A percentile compares a stretch with the other conserved stretches of the same genome.
Evolutionary conservation across 2,113 vertebrate genomes (phyloP).

Genomic region (Aleadryas rufinucha): DNA sequence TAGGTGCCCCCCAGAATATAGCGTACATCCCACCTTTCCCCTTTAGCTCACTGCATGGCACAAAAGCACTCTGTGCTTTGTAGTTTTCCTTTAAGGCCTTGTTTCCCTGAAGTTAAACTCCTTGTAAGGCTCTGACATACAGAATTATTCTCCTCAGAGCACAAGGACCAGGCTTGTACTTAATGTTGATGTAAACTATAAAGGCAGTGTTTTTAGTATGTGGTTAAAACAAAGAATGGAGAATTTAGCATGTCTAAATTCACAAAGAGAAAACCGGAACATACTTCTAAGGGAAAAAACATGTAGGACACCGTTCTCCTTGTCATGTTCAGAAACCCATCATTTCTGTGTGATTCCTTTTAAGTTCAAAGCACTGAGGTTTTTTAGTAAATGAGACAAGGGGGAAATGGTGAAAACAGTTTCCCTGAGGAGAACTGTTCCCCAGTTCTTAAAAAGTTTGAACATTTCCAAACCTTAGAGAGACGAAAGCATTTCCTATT

Average conservation of each 20-base stretch:
- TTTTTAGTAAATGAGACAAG: constrained; percentile 40
- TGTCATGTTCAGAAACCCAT: not conserved
- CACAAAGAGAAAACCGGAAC: not conserved
- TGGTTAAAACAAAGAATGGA: not conserved
- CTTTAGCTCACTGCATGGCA: not conserved
- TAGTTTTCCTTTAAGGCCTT: not conserved
- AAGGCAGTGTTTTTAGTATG: not conserved
- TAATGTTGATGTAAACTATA: not conserved
- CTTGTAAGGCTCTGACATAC: not conserved
- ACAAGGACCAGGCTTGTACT: not conserved
- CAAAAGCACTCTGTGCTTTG: not conserved
- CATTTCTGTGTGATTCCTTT: not conserved
- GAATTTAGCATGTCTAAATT: not conserved
- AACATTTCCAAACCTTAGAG: not conserved
- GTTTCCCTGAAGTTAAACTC: not conserved
- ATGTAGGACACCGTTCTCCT: not conserved
- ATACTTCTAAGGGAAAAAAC: not conserved
- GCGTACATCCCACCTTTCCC: not conserved
- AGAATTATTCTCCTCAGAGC: not conserved
- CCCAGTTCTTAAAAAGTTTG: not conserved
- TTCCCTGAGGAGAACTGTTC: constrained; percentile 33
- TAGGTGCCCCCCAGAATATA: not conserved
- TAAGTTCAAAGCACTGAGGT: not conserved
- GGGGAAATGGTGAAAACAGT: not conserved
- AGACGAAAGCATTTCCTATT: constrained; percentile 16